Base-by-base conservation (phyloP, 2,888 invertebrate genomes). In the Phytoseiulus persimilis region DNA sequence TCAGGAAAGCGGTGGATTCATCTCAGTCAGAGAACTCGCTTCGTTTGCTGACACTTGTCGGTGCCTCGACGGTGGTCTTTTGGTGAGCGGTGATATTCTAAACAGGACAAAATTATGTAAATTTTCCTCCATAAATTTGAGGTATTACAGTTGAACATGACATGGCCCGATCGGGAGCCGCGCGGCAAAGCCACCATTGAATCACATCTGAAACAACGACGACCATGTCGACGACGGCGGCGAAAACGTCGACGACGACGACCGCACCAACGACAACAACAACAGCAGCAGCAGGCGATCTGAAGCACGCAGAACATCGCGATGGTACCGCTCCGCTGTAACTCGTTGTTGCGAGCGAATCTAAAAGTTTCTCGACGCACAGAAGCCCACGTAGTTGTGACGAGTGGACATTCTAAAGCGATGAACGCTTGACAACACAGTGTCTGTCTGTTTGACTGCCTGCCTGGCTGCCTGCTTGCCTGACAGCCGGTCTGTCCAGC, bases 21-120 rank as follows among this genome's bases (percentile, higher is more conserved):
- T 65, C 65, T 65, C 23, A 65, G 65, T 2, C 65, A 65, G 65
- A 28, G 9, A 39, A 39, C 39, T 18, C 65, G 65, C 9, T 28
- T 23, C 65, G 65, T 65, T 65, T 28, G 65, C 65, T 65, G 65
- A 28, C 65, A 23, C 65, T 65, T 65, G 65, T 23, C 14, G 65
- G 65, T 2, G 5, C 65, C 65, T 65, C 65, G 65, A 65, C 65
- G 65, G 65, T 65, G 65, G 65, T 65, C 65, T 65, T 65, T 65
- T 23, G 65, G 65, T 65, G 65, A 1, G 87, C 32, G 32, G 45
- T 39, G 87, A 87, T 87, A 87, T 33, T 87, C 87, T 39, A 87
- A 87, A 87, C 83, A 33, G 87, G 87, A 87, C 87, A 87, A 87
- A 87, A 39, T 39, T 87, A 87, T 87, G 87, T 45, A 87, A 33